Evolutionary conservation across 1,140 invertebrate genomes (phyloP), one percentile per base, ranked within the genome.

Genomic region (Adelges cooleyi): DNA sequence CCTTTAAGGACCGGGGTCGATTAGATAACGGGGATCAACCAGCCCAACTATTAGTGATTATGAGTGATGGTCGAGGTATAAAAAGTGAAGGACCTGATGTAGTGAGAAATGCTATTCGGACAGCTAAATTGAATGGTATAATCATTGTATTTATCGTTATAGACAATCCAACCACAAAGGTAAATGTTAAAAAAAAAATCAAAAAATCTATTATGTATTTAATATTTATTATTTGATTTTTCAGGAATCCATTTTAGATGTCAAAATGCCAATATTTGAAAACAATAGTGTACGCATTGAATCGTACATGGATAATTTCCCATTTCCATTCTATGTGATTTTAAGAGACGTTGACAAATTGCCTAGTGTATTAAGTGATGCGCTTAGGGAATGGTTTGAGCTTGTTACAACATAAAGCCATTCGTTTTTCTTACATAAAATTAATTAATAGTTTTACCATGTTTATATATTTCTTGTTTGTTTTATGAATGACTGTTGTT

Each of bases 241-340:
- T 20, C 72, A 88, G 83, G 84, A 90, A 74, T 97, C 93, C 1
- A 92, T 98, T 72, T 79, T 96, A 71, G 93, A 98, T 72, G 92
- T 97, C 68, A 81, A 84, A 69, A 80, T 84, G 70, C 84, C 89
- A 15, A 73, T 86, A 8, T 86, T 93, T 70, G 80, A 81, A 72
- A 77, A 81, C 67, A 77, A 87, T 77, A 70, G 82, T 11, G 71
- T 79, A 42, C 77, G 77, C 48, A 82, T 88, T 67, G 75, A 82
- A 71, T 81, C 83, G 13, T 98, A 98, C 74, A 85, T 99, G 80
- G 93, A 97, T 70, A 82, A 80, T 67, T 99, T 99, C 75, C 96
- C 96, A 6, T 99, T 99, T 74, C 94, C 95, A n/a, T 98, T 95
- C 78, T 99, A 98, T 75, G 81, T 98, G 22, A 89, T 99, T 69